A percentile compares a stretch with the other conserved stretches of the same genome.
Conservation (phyloP, 2,113 vertebrate genomes). For the Elachura formosa region DNA sequence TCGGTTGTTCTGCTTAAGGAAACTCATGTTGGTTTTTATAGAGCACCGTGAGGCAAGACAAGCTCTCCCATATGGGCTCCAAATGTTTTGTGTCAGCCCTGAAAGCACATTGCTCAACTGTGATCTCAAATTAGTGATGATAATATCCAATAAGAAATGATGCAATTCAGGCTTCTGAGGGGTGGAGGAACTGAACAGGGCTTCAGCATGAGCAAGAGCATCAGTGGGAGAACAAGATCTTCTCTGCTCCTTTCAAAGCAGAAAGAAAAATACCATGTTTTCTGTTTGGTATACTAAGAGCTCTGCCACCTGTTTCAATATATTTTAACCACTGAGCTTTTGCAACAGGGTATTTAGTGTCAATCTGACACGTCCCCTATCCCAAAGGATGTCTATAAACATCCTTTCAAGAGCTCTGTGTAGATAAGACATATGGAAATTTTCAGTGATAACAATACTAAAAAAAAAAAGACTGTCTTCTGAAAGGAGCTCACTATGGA, state of each 20-base stretch:
- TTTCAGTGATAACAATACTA: background rate
- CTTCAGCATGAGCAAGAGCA: background rate
- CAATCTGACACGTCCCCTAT: background rate
- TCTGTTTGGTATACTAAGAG: background rate
- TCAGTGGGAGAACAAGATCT: background rate
- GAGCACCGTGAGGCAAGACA: background rate
- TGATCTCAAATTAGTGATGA: constrained; percentile 20
- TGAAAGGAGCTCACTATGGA: background rate
- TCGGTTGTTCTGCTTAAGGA: background rate
- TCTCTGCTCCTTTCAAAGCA: background rate
- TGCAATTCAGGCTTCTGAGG: background rate
- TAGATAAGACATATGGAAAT: background rate
- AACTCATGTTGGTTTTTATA: background rate
- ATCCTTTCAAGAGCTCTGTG: background rate
- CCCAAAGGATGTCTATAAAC: background rate
- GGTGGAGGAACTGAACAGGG: background rate
- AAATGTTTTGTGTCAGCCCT: constrained; percentile 18
- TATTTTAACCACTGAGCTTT: background rate
- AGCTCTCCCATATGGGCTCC: background rate
- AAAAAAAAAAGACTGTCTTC: background rate
- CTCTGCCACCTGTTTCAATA: background rate
- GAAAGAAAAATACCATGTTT: background rate
- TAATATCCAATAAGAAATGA: background rate
- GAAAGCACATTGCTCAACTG: background rate
- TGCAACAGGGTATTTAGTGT: background rate